These are phyloP conservation scores for Pagrus major DNA, from an alignment of 2,113 vertebrate genomes.

Conservation along the genomic window DNA sequence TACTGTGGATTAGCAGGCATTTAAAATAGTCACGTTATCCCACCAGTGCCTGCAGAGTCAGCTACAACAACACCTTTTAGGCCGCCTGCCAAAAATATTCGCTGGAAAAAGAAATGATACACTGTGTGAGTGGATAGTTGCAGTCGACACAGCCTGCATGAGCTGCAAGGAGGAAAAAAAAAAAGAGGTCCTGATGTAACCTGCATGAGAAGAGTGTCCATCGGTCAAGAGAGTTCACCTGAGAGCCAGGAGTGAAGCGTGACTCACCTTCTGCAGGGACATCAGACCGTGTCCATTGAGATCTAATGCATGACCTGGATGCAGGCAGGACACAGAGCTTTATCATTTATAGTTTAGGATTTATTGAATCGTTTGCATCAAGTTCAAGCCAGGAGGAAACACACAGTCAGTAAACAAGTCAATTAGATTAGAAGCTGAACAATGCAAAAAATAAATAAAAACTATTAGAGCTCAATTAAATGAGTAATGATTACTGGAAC, in stretches of 20 bases:
- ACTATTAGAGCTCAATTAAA: too few species aligned
- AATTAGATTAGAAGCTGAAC: too few species aligned
- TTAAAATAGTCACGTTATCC: conserved; percentile 85
- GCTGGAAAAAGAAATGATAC: not conserved
- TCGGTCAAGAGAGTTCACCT: conserved; percentile 36
- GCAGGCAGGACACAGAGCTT: too few species aligned
- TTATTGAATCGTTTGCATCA: too few species aligned
- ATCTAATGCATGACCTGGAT: conserved; percentile 15
- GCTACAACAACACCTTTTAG: conserved; percentile 68
- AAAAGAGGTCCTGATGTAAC: conserved; percentile 6
- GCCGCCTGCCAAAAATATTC: conserved; percentile 35
- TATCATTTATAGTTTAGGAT: too few species aligned
- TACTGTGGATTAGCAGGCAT: conserved; percentile 81
- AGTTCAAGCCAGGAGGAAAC: too few species aligned
- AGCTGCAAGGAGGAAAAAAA: too few species aligned
- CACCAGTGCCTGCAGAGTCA: conserved; percentile 66
- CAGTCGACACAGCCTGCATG: not conserved
- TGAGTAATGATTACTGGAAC: too few species aligned
- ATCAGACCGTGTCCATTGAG: too few species aligned
- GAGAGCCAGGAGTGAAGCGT: conserved; percentile 21
- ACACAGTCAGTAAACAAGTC: too few species aligned
- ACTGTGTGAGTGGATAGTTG: not conserved
- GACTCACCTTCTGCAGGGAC: conserved; percentile 16
- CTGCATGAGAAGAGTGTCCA: conserved; percentile 12
- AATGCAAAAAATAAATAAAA: too few species aligned